Percentiles rank a stretch among this genome's conserved stretches.
These are phyloP conservation scores for Nicator chloris DNA, from an alignment of 2,113 vertebrate genomes.

Conservation along the genomic window DNA sequence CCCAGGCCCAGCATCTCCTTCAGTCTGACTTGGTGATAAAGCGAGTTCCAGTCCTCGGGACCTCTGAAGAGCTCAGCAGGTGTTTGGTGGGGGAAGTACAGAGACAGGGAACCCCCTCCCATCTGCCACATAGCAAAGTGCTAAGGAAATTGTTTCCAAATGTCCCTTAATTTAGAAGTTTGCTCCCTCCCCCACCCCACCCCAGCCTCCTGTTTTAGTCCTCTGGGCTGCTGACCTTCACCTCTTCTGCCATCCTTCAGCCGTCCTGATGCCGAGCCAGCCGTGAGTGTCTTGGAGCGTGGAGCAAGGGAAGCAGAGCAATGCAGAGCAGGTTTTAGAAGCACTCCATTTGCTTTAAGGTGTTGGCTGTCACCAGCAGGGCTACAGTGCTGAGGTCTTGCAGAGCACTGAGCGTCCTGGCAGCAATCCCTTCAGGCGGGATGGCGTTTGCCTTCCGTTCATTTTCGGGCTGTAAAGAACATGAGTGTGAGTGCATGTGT, in stretches of 20 bases:
- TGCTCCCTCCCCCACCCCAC: not conserved
- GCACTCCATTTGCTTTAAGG: not conserved
- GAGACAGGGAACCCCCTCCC: not conserved
- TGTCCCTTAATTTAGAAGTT: not conserved
- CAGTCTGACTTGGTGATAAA: not conserved
- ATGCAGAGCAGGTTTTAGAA: not conserved
- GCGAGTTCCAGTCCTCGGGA: not conserved
- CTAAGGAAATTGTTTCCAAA: constrained; percentile 56
- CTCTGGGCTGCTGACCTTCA: not conserved
- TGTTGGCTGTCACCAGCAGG: too few relatives aligned
- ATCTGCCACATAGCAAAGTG: not conserved
- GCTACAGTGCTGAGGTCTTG: too few relatives aligned
- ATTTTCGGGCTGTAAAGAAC: not conserved
- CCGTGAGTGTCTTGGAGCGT: rapidly evolving
- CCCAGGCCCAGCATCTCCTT: not conserved
- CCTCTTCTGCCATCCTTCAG: not conserved
- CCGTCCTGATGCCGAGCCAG: not conserved
- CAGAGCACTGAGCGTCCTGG: not conserved
- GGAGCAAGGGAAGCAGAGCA: not conserved
- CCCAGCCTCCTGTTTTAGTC: not conserved
- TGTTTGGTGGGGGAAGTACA: not conserved
- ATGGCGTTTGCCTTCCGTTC: not conserved
- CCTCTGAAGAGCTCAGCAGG: constrained; percentile 38
- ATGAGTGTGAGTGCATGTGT: rapidly evolving
- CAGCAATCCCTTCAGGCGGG: not conserved